A percentile compares a stretch with the other conserved stretches of the same genome.
Conservation (phyloP, 37 sponge, comb jelly and placozoan genomes). For the Crambe crambe region DNA sequence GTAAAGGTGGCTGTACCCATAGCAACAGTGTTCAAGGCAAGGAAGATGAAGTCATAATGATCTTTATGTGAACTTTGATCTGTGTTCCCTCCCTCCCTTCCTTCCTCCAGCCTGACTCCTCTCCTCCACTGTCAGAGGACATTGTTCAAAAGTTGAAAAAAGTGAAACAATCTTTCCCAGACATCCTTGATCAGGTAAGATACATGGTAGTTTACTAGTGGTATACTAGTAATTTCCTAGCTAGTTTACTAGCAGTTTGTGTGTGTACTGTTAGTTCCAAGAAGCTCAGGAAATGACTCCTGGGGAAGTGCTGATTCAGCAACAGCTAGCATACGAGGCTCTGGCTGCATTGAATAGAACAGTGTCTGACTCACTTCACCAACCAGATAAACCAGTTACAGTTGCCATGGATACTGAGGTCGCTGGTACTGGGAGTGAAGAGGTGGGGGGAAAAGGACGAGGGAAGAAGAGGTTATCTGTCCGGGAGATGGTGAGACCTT, state of each 20-base stretch:
- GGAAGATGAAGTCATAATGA: not conserved
- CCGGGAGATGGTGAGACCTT: slow-evolving; percentile 39
- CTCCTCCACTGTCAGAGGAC: not conserved
- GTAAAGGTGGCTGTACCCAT: slow-evolving; percentile 9
- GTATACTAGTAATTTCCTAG: no score
- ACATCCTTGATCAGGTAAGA: slow-evolving; percentile 27
- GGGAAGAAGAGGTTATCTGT: slow-evolving; percentile 14
- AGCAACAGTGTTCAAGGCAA: slow-evolving; percentile 12
- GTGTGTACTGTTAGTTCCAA: not conserved
- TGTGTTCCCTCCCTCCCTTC: no score
- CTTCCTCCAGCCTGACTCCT: not conserved
- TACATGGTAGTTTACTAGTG: not conserved
- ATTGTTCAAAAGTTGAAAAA: slow-evolving; percentile 21
- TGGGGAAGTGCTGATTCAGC: slow-evolving; percentile 25
- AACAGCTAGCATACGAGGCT: slow-evolving; percentile 1
- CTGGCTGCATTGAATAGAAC: not conserved
- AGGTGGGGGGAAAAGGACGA: not conserved
- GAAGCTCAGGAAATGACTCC: slow-evolving; percentile 12
- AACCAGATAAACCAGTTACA: not conserved
- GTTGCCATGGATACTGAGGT: not conserved
- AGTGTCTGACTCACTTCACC: not conserved
- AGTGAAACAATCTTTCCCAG: slow-evolving; percentile 5
- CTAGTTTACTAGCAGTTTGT: not conserved
- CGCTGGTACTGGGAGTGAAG: not conserved
- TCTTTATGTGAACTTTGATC: no score